Base-by-base conservation (phyloP, 2,888 invertebrate species). In the Heteromyza rotundicornis region DNA sequence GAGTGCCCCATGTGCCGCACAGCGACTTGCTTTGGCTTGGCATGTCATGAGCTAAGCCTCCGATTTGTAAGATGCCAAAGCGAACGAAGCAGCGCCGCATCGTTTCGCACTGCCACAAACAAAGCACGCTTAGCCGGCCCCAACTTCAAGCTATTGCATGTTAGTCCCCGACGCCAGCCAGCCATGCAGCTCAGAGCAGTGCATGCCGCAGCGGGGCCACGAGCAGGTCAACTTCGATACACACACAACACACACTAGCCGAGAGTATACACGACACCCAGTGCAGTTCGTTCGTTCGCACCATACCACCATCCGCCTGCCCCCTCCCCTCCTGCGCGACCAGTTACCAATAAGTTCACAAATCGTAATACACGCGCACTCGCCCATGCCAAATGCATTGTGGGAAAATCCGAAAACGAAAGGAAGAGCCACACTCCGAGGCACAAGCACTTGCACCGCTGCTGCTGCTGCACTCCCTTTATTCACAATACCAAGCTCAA, bases 351-450 rank as follows among this genome's bases (percentile, higher is more conserved):
- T 40, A 40, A 40, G 19, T 3, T 20, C 47, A 47, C 47, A 20
- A 20, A 20, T 36, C 35, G 35, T 20, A 19, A 36, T 36, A 54
- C 35, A 19, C 32, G 19, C 54, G 54, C 54, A 36, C 36, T 7
- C 36, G 23, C n/a, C 65, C 54, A 54, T 52, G 49, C 49, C 61
- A 66, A 77, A 68, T 71, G 75, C 77, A 80, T 77, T 79, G 71
- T 79, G 79, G 79, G 79, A 79, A 79, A 79, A 79, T 69, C 70
- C 68, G 67, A 77, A 78, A 80, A 79, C 80, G 80, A 80, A 80
- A 80, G 80, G 81, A 80, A 80, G 80, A 80, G 80, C 76, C 71
- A 69, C 71, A 68, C 74, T 36, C 60, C 16, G n/a, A 3, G 40
- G 7, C n/a, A 12, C 40, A 40, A 3, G n/a, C n/a, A n/a, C 7